Percentiles rank a stretch among this genome's conserved stretches.
phyloP scores from a whole-genome alignment of 2,888 invertebrate genomes.

The Drosophila glabriapex region DNA sequence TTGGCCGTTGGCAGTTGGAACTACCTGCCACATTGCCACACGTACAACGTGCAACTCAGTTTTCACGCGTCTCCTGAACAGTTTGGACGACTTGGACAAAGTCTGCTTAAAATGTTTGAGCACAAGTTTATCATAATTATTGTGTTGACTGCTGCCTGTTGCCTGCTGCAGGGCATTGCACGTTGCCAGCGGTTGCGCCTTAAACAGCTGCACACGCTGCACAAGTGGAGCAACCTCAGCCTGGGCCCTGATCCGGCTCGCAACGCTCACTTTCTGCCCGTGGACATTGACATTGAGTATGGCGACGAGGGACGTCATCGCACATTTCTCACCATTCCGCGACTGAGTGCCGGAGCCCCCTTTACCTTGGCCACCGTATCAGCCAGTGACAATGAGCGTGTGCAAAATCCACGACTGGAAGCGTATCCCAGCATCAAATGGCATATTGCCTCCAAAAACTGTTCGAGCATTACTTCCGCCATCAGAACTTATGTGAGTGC shows the following conservation, averaged over 20 bases:
- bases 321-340: conserved; percentile 90
- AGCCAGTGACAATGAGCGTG: conserved; percentile 66
- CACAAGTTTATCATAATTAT: conserved; percentile 19
- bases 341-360: conserved; percentile 90
- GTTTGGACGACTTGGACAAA: conserved; percentile 67
- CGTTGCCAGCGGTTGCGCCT: conserved; percentile 53
- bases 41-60: conserved; percentile 38
- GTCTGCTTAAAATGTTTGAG: conserved; percentile 35
- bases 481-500: conserved; percentile 90
- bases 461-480: conserved; percentile 90
- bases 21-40: conserved; percentile 42
- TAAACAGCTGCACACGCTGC: conserved; percentile 86
- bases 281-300: conserved; percentile 83
- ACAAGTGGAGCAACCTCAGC: conserved; percentile 89
- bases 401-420: conserved; percentile 85
- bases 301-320: conserved; percentile 85
- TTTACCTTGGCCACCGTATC: conserved; percentile 89
- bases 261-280: conserved; percentile 87
- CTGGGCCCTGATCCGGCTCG: conserved; percentile 88
- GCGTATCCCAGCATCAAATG: conserved; percentile 89
- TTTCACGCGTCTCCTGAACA: conserved; percentile 54
- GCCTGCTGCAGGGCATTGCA: conserved; percentile 3
- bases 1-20: conserved; percentile 14
- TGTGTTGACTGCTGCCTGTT: conserved; percentile 20
- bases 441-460: conserved; percentile 87